Evolutionary conservation across 2,888 invertebrate genomes (phyloP).

Genomic region (Limenitis camilla): DNA sequence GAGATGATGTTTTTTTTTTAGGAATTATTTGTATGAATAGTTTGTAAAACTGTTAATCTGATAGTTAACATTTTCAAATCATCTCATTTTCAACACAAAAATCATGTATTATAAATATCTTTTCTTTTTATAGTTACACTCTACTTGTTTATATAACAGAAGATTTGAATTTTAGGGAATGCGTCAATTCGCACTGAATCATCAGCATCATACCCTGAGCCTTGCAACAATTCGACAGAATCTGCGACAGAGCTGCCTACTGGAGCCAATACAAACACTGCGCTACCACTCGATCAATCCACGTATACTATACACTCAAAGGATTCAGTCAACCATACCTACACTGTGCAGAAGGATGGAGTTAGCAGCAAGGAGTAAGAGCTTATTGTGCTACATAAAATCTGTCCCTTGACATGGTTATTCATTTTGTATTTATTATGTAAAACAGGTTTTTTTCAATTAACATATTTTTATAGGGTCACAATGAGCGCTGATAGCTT

Average conservation of each 20-base stretch:
- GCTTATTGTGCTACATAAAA: background rate
- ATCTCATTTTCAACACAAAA: no score
- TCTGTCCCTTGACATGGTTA: no score
- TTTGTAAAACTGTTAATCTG: no score
- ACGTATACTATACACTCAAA: slow-evolving; percentile 45
- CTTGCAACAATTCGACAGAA: slow-evolving; percentile 62
- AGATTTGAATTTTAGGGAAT: slow-evolving; percentile 40
- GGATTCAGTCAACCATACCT: slow-evolving; percentile 41
- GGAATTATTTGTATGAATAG: no score
- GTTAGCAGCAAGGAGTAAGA: slow-evolving; percentile 40
- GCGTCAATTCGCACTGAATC: slow-evolving; percentile 55
- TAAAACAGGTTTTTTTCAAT: background rate
- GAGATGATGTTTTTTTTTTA: no score
- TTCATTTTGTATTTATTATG: background rate
- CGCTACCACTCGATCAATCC: slow-evolving; percentile 26
- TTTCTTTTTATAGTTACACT: no score
- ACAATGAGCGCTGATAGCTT: slow-evolving; percentile 70
- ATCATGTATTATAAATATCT: no score
- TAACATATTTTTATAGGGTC: slow-evolving; percentile 39
- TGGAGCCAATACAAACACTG: slow-evolving; percentile 35
- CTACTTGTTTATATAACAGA: background rate
- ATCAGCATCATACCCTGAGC: slow-evolving; percentile 64
- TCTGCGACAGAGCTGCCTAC: slow-evolving; percentile 54
- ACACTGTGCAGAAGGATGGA: slow-evolving; percentile 45
- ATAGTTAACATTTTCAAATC: no score